Evolutionary conservation across 2,113 vertebrate species (phyloP), one percentile per base, ranked within the genome.

Genomic region (Xenus cinereus): DNA sequence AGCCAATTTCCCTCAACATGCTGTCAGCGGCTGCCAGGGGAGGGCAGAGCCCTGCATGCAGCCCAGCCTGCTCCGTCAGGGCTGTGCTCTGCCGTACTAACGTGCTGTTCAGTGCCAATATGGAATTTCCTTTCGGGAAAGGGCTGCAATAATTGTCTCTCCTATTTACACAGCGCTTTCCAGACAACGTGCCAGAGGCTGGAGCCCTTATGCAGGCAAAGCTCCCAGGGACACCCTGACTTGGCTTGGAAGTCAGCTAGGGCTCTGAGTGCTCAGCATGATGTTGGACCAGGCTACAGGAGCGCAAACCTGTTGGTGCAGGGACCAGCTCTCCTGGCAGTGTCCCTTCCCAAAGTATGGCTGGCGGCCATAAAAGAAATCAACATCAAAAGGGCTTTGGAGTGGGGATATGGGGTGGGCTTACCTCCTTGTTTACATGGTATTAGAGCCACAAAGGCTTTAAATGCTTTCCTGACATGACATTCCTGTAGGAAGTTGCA

Each of bases 111-210:
- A 2, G 66, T 60, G 90, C 84, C 84, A 85, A 48, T 27, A 84
- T 50, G 84, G 90, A 95, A 93, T 62, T 85, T 92, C 87, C 86
- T 84, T 79, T 78, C 8, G 83, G 90, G 74, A 95, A 94, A 93
- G 76, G 56, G 74, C 88, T 67, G 75, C 17, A 41, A 33, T 62
- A 68, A 66, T 76, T 94, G 80, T 82, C 54, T 90, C 83, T 81
- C 79, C 64, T 87, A 80, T 93, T 92, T 83, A 53, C 66, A 84
- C 81, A 59, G 66, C 0, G 45, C 87, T 96, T 95, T 91, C 79
- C 73, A 91, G 69, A 94, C 79, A 84, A 41, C 14, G 14, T 50
- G 35, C 39, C 92, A 84, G 80, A 74, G 23, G 7, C 2, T 84
- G 90, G 74, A 92, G 75, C 69, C 79, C 87, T 71, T 72, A 57